Evolutionary conservation across 2,113 vertebrate genomes (phyloP).

Genomic region (Malurus alboscapulatus): DNA sequence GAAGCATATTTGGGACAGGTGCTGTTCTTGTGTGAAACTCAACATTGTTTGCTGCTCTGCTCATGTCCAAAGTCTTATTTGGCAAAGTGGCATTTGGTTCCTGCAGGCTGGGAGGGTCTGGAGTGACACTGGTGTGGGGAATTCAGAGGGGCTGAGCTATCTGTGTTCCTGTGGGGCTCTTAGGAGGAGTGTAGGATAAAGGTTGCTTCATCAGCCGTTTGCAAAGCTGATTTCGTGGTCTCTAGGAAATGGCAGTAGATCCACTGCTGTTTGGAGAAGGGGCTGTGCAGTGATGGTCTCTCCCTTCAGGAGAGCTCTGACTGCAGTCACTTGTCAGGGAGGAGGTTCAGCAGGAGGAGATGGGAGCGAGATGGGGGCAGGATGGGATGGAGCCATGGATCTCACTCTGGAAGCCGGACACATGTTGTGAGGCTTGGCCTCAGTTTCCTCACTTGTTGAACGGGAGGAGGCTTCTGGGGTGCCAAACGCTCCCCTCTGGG

Average conservation of each 20-base stretch:
- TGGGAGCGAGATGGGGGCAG: neutral
- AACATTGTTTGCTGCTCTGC: neutral
- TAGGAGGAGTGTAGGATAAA: neutral
- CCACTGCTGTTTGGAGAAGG: neutral
- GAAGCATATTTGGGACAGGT: neutral
- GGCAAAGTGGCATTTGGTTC: neutral
- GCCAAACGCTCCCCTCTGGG: neutral
- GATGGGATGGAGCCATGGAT: neutral
- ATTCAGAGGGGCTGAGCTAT: fast-evolving
- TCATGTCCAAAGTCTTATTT: neutral
- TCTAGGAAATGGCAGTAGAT: neutral
- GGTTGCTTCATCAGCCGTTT: neutral
- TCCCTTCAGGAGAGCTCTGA: neutral
- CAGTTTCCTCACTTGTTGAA: neutral
- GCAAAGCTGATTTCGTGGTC: neutral
- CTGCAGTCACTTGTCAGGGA: fast-evolving
- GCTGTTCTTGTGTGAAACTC: neutral
- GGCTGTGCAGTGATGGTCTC: neutral
- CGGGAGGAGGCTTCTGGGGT: neutral
- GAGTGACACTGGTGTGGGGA: neutral
- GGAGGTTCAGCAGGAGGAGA: neutral
- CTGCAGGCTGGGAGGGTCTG: neutral
- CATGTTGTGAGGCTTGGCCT: fast-evolving
- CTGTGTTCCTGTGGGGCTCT: fast-evolving
- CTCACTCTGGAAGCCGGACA: neutral